Evolutionary conservation across 2,797 vertebrate genomes (phyloP), one percentile per base, ranked within the genome.

Genomic region (Toxotes lorentzi): DNA sequence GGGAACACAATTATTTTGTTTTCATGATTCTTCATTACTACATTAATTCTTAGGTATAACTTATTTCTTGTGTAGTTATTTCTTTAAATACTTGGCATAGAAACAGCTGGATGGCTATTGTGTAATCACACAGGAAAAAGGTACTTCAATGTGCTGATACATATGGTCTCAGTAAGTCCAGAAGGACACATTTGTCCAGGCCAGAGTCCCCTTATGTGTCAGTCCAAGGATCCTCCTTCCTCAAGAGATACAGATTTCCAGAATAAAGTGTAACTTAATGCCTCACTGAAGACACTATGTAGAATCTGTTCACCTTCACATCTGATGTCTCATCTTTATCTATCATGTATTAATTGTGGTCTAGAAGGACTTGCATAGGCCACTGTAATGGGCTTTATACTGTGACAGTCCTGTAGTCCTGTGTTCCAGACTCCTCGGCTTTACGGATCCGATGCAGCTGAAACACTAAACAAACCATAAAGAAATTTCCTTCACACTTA

Each of bases 31-130:
- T 70, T 78, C 38, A 73, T 66, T 73, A n/a, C n/a, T 73, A 73
- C 76, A 88, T 56, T 35, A 70, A 8, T 74, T 82, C 56, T 76
- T 45, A 73, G 69, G 69, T 21, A 50, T 80, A 2, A 60, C 19
- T 76, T 57, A 9, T 66, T 81, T 74, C 2, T 27, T 48, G 48
- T 61, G 48, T 21, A 19, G 14, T 70, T 24, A 0, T 38, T 73
- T 58, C 48, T 50, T 70, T 77, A 62, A 79, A 85, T 83, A 83
- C 83, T 82, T 90, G 83, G 90, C 91, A 81, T 79, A 73, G 73
- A 80, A 86, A 87, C 59, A 59, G 66, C 50, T 68, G 41, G 56
- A 78, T 85, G 86, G 81, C 81, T 87, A 50, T 82, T 24, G 61
- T 67, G 82, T 81, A 30, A 65, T 57, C 63, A 66, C 40, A 67